phyloP scores from a whole-genome alignment of 2,888 invertebrate species.

The Dryomyza anilis region DNA sequence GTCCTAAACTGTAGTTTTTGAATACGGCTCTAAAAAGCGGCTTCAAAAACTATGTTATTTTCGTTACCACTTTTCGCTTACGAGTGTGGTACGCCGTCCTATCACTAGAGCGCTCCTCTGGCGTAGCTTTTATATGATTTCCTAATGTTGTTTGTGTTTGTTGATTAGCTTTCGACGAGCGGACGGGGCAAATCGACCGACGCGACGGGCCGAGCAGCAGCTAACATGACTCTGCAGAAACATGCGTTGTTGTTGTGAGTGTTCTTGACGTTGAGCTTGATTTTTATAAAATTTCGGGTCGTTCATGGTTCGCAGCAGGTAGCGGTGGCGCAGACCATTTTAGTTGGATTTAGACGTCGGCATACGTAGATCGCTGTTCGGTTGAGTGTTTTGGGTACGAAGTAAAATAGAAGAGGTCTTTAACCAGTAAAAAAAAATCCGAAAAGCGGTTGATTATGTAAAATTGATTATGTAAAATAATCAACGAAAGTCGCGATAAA shows the following conservation, averaged over 20 bases:
- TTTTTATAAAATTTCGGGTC: too few relatives aligned
- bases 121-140: conserved; percentile 15
- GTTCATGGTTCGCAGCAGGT: conserved; percentile 24
- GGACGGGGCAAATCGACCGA: too few relatives aligned
- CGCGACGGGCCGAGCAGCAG: too few relatives aligned
- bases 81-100: too few relatives aligned
- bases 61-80: too few relatives aligned
- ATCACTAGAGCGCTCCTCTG: too few relatives aligned
- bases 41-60: too few relatives aligned
- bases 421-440: not conserved
- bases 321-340: conserved; percentile 18
- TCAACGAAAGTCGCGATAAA: not conserved
- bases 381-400: not conserved
- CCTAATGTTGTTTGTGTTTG: conserved; percentile 3
- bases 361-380: not conserved
- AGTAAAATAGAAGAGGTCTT: not conserved
- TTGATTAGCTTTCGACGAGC: not conserved
- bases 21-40: too few relatives aligned
- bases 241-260: conserved; percentile 8
- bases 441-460: not conserved
- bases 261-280: too few relatives aligned
- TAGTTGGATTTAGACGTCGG: conserved; percentile 24
- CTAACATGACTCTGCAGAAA: conserved; percentile 33
- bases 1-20: too few relatives aligned
- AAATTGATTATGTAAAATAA: not conserved